Base-by-base conservation (phyloP, 2,888 invertebrate genomes). In the Phengaris alcon region DNA sequence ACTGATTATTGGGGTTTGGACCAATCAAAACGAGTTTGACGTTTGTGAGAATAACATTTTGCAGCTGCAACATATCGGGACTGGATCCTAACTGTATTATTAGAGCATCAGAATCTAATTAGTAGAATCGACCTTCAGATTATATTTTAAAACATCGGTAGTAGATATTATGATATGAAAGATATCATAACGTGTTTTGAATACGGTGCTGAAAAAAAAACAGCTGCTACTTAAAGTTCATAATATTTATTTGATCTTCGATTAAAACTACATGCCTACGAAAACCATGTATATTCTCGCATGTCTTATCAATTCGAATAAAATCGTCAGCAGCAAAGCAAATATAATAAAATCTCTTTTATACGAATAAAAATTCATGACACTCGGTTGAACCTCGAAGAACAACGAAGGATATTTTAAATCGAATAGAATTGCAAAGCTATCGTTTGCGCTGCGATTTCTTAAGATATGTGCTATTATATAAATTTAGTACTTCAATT, bases 331-430 rank as follows among this genome's bases (percentile, higher is more conserved):
- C 69, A 48, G 48, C 15, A 69, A 46, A 68, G 68, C 15, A 10
- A 48, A 15, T 68, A 7, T 69, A 15, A 69, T 69, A 69, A 69
- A 69, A 69, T 69, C 8, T 48, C 46, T 13, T 69, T 59, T 48
- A 69, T 69, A n/a, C 48, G 15, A 46, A 69, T 69, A 69, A 48
- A 69, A 69, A 69, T 69, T 69, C 69, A 69, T 46, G 48, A 46
- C 46, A 69, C 69, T 48, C 9, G 48, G 59, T 59, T 59, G 22
- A 22, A 59, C 22, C 59, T 8, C 44, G 4, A 68, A 69, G 69
- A 69, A 69, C 69, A 69, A 48, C 69, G 69, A 15, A n/a, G 48
- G 69, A n/a, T 46, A 68, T 69, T 69, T 48, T 48, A 69, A 48
- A 69, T 69, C 15, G 69, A 59, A 15, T 15, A 48, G 68, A 69